Base-by-base conservation (phyloP, 2,888 invertebrate species). In the Diaprepes abbreviatus region DNA sequence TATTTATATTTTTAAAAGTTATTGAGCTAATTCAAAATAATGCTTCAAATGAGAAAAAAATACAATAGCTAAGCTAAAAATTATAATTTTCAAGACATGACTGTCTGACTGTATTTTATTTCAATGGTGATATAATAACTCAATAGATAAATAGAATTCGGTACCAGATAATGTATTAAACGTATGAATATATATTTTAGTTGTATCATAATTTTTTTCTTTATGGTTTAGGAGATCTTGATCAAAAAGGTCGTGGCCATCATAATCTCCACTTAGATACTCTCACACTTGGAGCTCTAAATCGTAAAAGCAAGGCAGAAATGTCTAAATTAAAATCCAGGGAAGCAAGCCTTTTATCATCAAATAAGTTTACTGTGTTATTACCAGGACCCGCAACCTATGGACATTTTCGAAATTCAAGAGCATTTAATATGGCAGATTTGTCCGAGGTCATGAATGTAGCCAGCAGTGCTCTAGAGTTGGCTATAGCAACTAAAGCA, bases 401-500 rank as follows among this genome's bases (percentile, higher is more conserved):
- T 72, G 83, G 84, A 2, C 86, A 86, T 75, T 83, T 84, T 69
- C 78, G 82, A 28, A 84, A 83, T 70, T 83, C 82, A 0, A 77
- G 81, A 48, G 74, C 81, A 2, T 80, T 80, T 48, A 77, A 81
- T 16, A 77, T 79, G 7, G 81, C 82, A n/a, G 85, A 84, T 72
- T 73, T 85, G 50, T 72, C 79, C 1, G 82, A 85, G 43, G 85
- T 85, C 9, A 83, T 85, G 73, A 81, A 82, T 17, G 76, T 86
- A 0, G 85, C 86, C 0, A 83, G 83, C 66, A 82, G 81, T 65
- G 88, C 87, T 1, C 75, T 88, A 73, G 85, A 87, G 73, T 85
- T 88, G 72, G 85, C 87, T 1, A 80, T 88, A 17, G 86, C 87
- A 0, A 86, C 85, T 0, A 84, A 85, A 74, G 81, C 85, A 38